Base-by-base conservation (phyloP, 2,888 invertebrate species). In the Eupithecia subfuscata region DNA sequence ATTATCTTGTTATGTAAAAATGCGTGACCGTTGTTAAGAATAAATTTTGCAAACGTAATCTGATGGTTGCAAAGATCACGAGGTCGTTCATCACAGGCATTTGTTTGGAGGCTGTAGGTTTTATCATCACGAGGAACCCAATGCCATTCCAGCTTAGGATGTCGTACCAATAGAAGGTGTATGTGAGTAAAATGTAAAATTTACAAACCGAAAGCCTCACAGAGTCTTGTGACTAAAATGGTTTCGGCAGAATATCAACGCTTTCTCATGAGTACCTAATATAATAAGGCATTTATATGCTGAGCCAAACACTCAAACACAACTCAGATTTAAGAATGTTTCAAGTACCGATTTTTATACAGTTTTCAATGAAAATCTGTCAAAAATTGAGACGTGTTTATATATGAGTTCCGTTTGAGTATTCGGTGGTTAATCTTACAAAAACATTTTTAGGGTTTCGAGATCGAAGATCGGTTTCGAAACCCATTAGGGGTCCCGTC, bases 1-100 rank as follows among this genome's bases (percentile, higher is more conserved):
- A 56, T 64, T 71, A 52, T 37, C 63, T 60, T 63, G 43, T 71
- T 72, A 71, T 34, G 72, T 43, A 70, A 76, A 43, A 70, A 70
- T 40, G 18, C 16, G 64, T 74, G 71, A 69, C 72, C 40, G n/a
- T 45, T 43, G 43, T 65, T 75, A 65, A 25, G 48, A 70, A 69
- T 72, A 68, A 14, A 14, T 16, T 71, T 48, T 11, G 69, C 65
- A 48, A 65, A 22, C 40, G n/a, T 43, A 22, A n/a, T 56, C 45
- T 14, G 37, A 70, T 70, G 48, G 34, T 16, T 7, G 30, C n/a
- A 70, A 70, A 70, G 60, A 56, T 70, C 52, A 40, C 40, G 60
- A 25, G 68, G 43, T 68, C 68, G 43, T 22, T 11, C 18, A 18
- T 67, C 40, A 67, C 22, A 22, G 30, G 30, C 30, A 60, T 63